Evolutionary conservation across 2,888 invertebrate species (phyloP).

Genomic region (Trachelus troglodyta): DNA sequence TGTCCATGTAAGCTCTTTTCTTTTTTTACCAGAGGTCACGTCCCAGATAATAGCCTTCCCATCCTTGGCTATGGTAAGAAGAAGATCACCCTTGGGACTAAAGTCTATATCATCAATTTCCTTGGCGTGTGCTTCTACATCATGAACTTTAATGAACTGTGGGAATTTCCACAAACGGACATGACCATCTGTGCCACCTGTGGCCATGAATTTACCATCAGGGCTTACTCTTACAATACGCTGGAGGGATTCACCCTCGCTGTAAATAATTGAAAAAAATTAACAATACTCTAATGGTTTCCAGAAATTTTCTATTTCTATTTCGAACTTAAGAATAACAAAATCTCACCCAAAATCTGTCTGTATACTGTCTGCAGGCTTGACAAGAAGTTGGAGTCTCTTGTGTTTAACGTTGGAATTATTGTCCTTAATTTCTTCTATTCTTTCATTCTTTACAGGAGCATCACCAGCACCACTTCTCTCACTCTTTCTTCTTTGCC

Average conservation of each 20-base stretch:
- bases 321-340: neutral
- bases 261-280: slow-evolving; percentile 44
- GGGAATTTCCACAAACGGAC: slow-evolving; percentile 92
- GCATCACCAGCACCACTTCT: slow-evolving; percentile 36
- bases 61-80: slow-evolving; percentile 91
- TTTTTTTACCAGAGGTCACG: slow-evolving; percentile 73
- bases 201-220: slow-evolving; percentile 84
- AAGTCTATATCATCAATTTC: slow-evolving; percentile 97
- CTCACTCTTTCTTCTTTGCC: slow-evolving; percentile 71
- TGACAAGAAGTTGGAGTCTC: slow-evolving; percentile 79
- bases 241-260: slow-evolving; percentile 81
- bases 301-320: neutral
- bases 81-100: slow-evolving; percentile 79
- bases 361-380: slow-evolving; percentile 83
- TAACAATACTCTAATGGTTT: neutral
- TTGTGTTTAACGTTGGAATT: slow-evolving; percentile 61
- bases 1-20: slow-evolving; percentile 79
- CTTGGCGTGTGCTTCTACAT: slow-evolving; percentile 83
- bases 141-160: slow-evolving; percentile 76
- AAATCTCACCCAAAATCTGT: slow-evolving; percentile 80
- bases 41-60: slow-evolving; percentile 87
- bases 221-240: slow-evolving; percentile 85
- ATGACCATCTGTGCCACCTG: slow-evolving; percentile 91
- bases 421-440: slow-evolving; percentile 48
- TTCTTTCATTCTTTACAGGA: slow-evolving; percentile 23